phyloP scores from a whole-genome alignment of 2,888 invertebrate species.

The Lasioglossum lativentre region DNA sequence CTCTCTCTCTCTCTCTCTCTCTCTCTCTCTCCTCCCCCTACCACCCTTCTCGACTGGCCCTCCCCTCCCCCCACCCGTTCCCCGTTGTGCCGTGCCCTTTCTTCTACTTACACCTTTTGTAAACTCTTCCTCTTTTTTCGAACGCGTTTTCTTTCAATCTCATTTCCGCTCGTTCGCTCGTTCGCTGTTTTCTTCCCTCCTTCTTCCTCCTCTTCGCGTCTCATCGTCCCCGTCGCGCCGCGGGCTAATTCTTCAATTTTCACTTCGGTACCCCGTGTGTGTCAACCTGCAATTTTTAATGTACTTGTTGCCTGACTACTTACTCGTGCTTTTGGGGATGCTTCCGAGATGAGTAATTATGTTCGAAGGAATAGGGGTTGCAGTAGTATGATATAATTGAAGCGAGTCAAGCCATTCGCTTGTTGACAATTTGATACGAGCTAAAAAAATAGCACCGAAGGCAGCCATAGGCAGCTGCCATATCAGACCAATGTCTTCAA shows the following conservation, averaged over 20 bases:
- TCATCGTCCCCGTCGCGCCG: not conserved
- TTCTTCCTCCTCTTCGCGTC: not conserved
- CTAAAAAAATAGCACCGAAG: too few relatives aligned
- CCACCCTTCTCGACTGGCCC: not conserved
- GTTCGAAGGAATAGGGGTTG: not conserved
- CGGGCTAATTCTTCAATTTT: too few relatives aligned
- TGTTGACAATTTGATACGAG: too few relatives aligned
- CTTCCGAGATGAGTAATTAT: not conserved
- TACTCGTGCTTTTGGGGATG: not conserved
- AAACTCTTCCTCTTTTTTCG: conserved; percentile 48
- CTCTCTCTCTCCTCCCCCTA: not conserved
- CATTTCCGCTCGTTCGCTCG: conserved; percentile 43
- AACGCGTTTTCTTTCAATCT: conserved; percentile 54
- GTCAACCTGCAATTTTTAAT: not conserved
- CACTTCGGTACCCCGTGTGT: not conserved
- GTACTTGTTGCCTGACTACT: not conserved
- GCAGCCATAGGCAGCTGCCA: too few relatives aligned
- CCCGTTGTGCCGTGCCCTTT: conserved; percentile 5
- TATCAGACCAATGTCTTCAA: too few relatives aligned
- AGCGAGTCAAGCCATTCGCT: too few relatives aligned
- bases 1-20: not conserved
- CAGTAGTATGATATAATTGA: too few relatives aligned
- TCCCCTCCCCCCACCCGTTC: not conserved
- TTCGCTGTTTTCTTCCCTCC: not conserved
- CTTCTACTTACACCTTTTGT: conserved; percentile 53